These are phyloP conservation scores for Paratrypauchen microcephalus DNA, from an alignment of 2,797 vertebrate species.

Conservation along the genomic window DNA sequence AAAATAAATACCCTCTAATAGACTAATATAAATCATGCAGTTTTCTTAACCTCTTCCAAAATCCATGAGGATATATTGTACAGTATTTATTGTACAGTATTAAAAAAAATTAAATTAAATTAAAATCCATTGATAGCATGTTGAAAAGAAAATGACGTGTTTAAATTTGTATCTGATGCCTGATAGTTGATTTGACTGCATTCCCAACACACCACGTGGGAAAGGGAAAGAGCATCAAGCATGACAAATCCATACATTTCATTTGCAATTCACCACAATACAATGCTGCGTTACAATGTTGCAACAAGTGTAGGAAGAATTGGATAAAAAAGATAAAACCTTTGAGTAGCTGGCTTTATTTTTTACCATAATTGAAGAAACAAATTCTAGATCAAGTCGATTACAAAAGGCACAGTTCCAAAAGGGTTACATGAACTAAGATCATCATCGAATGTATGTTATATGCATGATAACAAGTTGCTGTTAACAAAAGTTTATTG, in stretches of 20 bases:
- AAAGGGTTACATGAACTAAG: neutral
- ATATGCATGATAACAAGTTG: neutral
- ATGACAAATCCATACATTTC: neutral
- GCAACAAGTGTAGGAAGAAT: neutral
- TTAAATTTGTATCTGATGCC: neutral
- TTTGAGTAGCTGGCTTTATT: neutral
- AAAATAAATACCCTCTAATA: constrained; percentile 7
- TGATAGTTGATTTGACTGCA: neutral
- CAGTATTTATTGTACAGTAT: no score
- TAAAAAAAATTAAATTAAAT: no score
- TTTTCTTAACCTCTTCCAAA: neutral
- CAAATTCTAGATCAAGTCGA: neutral
- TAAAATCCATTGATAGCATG: neutral
- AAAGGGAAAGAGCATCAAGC: neutral
- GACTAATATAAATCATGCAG: neutral
- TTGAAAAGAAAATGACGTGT: neutral
- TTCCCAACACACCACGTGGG: neutral
- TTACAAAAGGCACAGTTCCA: neutral
- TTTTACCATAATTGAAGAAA: neutral
- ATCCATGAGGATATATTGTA: neutral
- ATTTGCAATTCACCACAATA: neutral
- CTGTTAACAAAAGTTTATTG: constrained; percentile 37
- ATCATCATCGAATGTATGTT: neutral
- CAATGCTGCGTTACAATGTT: neutral
- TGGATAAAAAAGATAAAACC: neutral